These are phyloP conservation scores for Parnassius orleans DNA, from an alignment of 2,888 invertebrate genomes.

Conservation along the genomic window DNA sequence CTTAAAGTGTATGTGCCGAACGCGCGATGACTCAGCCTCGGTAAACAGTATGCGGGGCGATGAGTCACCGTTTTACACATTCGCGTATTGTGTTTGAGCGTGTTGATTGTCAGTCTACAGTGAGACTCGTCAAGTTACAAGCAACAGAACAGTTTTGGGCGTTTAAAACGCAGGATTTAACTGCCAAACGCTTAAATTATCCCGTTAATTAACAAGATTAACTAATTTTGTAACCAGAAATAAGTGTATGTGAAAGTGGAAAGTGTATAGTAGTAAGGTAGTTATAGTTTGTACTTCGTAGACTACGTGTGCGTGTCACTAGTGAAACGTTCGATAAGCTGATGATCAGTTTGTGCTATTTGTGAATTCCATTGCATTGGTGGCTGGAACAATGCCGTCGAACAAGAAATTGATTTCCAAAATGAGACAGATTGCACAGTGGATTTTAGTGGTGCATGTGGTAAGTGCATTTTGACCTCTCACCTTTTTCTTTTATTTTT, in stretches of 20 bases:
- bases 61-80: conserved; percentile 82
- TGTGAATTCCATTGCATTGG: conserved; percentile 60
- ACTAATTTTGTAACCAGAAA: conserved; percentile 52
- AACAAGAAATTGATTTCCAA: conserved; percentile 73
- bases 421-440: conserved; percentile 71
- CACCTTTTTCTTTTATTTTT: background rate
- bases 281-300: conserved; percentile 58
- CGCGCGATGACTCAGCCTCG: conserved; percentile 78
- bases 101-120: conserved; percentile 78
- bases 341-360: conserved; percentile 69
- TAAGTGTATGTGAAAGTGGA: conserved; percentile 75
- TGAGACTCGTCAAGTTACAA: conserved; percentile 68
- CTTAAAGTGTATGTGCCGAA: conserved; percentile 52
- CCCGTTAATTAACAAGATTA: conserved; percentile 53
- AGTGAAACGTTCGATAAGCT: conserved; percentile 78
- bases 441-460: conserved; percentile 75
- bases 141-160: conserved; percentile 65
- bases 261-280: conserved; percentile 27
- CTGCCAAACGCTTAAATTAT: conserved; percentile 68
- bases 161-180: conserved; percentile 70
- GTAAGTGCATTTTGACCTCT: conserved; percentile 49
- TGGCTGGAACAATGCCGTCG: conserved; percentile 65
- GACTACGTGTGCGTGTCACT: conserved; percentile 64
- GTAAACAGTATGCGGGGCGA: conserved; percentile 82
- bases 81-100: conserved; percentile 80